These are phyloP conservation scores for Catalaphyllia jardinei DNA, from an alignment of 64 coral and sea anemone genomes.

Conservation along the genomic window DNA sequence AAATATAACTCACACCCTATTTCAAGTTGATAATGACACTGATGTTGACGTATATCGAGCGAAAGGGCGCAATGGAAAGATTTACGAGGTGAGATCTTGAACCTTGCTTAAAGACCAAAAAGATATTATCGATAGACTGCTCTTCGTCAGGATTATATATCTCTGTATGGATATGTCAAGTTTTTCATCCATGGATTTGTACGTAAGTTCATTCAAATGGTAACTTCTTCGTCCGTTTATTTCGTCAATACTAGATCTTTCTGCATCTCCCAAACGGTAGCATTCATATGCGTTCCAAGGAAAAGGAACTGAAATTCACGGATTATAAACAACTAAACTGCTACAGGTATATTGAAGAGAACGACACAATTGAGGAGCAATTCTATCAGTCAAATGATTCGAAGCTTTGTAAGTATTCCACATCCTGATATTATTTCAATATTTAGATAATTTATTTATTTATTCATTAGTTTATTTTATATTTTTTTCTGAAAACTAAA, in stretches of 20 bases:
- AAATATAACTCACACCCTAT: constrained; percentile 21
- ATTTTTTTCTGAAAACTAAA: not conserved
- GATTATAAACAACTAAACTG: constrained; percentile 44
- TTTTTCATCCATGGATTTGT: not conserved
- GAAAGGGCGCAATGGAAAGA: constrained; percentile 42
- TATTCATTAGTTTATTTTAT: too few species aligned
- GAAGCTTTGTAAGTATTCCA: constrained; percentile 39
- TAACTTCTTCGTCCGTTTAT: not conserved
- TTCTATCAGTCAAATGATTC: constrained; percentile 37
- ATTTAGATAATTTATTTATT: too few species aligned
- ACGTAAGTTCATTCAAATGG: not conserved
- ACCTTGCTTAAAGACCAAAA: not conserved
- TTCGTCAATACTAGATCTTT: constrained; percentile 16
- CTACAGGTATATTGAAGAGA: constrained; percentile 55
- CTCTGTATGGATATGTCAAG: not conserved
- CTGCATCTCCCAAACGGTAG: constrained; percentile 50
- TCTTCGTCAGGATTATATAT: not conserved
- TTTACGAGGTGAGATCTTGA: constrained; percentile 41
- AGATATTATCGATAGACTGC: not conserved
- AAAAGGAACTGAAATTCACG: constrained; percentile 50
- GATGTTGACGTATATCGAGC: constrained; percentile 57
- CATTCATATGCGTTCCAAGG: constrained; percentile 46
- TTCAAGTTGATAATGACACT: constrained; percentile 55
- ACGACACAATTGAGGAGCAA: constrained; percentile 34
- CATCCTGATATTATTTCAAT: too few species aligned